Evolutionary conservation across 2,888 invertebrate species (phyloP), one percentile per base, ranked within the genome.

Genomic region (Ischnus inquisitorius): DNA sequence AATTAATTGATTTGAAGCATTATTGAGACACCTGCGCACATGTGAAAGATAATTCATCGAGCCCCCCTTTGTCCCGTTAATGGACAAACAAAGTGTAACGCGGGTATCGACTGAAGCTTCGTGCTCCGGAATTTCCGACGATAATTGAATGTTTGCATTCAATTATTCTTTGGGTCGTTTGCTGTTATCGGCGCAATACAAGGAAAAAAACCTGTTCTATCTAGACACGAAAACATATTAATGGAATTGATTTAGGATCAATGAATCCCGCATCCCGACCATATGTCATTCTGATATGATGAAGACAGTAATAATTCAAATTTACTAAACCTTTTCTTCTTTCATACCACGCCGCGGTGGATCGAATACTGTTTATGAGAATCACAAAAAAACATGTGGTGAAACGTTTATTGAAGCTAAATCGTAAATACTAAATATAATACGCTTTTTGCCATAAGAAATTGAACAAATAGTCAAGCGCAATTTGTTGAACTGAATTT

Each of bases 1-100:
- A 14, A 19, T 12, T 60, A 19, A 46, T 48, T 10, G 6, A 39
- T 74, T 54, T 43, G 16, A 62, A 25, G 34, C 22, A 60, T 12
- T 19, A 22, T 10, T 22, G 22, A 14, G 8, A 43, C 67, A 74
- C 57, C 43, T 72, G 79, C 39, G 39, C 39, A 60, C 43, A 80
- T 62, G 6, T 25, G 10, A 8, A 8, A 16, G 4, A 12, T 22
- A 12, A 34, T 51, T 43, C n/a, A 19, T 48, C 8, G n/a, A 62
- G 14, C n/a, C 25, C n/a, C 19, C 14, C 25, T 22, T 43, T 46
- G 22, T 46, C 14, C 25, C 8, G 10, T 39, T 64, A 19, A 60
- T 41, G 19, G 16, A 39, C 16, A n/a, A 16, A 64, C 0, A 64
- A 39, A 3, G n/a, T 3, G 12, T 14, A 48, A 16, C 3, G 48